Evolutionary conservation across 1,140 invertebrate species (phyloP).

Genomic region (Drosophila parabipectinata): DNA sequence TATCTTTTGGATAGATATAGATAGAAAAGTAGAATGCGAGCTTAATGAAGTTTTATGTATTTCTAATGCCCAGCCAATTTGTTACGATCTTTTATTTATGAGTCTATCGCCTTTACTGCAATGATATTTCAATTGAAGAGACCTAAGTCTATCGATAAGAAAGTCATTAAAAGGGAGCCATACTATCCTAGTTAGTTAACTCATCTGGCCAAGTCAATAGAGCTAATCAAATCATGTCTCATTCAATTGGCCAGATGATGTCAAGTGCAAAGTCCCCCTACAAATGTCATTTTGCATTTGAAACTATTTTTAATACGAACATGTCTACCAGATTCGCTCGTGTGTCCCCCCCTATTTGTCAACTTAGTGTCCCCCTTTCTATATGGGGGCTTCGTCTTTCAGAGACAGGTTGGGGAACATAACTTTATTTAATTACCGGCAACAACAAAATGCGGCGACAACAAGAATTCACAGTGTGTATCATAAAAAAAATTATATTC

Average conservation of each 20-base stretch:
- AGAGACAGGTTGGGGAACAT: conserved; percentile 56
- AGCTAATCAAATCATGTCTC: conserved; percentile 46
- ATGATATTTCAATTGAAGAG: conserved; percentile 70
- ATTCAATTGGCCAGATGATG: conserved; percentile 43
- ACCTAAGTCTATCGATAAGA: conserved; percentile 5
- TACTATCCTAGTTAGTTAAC: background rate
- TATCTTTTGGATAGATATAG: conserved; percentile 3
- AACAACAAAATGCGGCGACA: conserved; percentile 60
- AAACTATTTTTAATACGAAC: conserved; percentile 63
- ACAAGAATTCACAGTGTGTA: conserved; percentile 63
- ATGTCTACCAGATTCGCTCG: conserved; percentile 43
- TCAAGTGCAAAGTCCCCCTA: conserved; percentile 32
- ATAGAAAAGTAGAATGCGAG: conserved; percentile 41
- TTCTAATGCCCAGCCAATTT: conserved; percentile 75
- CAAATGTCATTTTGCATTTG: conserved; percentile 40
- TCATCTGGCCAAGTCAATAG: background rate
- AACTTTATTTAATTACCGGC: conserved; percentile 76
- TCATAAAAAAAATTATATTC: conserved; percentile 78
- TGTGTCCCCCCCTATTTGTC: conserved; percentile 46
- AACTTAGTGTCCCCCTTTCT: conserved; percentile 23
- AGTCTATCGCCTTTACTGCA: conserved; percentile 19
- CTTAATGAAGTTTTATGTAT: conserved; percentile 79
- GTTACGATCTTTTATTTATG: conserved; percentile 25
- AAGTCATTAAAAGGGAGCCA: background rate
- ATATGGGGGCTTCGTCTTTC: conserved; percentile 20